Evolutionary conservation across 1,140 invertebrate genomes (phyloP), one percentile per base, ranked within the genome.

Genomic region (Pachyrhynchus sulphureomaculatus): DNA sequence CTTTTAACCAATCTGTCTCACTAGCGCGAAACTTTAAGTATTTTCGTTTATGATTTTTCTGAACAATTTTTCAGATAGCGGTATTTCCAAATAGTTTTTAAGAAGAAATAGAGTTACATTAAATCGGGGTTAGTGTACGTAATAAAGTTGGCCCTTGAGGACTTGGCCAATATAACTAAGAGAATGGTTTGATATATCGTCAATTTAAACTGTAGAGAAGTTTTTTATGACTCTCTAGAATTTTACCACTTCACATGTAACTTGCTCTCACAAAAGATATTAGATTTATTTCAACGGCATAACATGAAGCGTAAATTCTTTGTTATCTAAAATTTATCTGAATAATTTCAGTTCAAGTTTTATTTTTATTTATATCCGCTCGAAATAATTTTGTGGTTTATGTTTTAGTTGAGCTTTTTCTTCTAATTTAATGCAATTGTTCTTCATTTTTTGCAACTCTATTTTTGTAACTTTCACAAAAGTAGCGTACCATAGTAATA

Each of bases 121-220:
- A 47, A 62, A 62, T 62, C 36, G 59, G 54, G 47, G 59, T 54
- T 54, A 62, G 51, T 41, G 24, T 45, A 54, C 47, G 49, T 62
- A 48, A 62, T 62, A 62, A 62, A 62, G 59, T 54, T 62, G 59
- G 49, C 51, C 59, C 52, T 47, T 21, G 32, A 55, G 52, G 59
- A 49, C 18, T 54, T 33, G 24, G 15, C 21, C 34, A 62, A 62
- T 62, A 62, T 45, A 62, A 47, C 13, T n/a, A 39, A 32, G 59
- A 15, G 23, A 54, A 54, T 53, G 15, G 51, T 62, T 54, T 47
- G 57, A 59, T 59, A 59, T 42, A 59, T 59, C 51, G 45, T 59
- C 57, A 51, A 59, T 59, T 59, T 59, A 49, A 59, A 59, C 32
- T 59, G 51, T 59, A 32, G 45, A 59, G 47, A 59, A 59, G 32